Evolutionary conservation across 2,113 vertebrate species (phyloP).

Genomic region (Silurus meridionalis): DNA sequence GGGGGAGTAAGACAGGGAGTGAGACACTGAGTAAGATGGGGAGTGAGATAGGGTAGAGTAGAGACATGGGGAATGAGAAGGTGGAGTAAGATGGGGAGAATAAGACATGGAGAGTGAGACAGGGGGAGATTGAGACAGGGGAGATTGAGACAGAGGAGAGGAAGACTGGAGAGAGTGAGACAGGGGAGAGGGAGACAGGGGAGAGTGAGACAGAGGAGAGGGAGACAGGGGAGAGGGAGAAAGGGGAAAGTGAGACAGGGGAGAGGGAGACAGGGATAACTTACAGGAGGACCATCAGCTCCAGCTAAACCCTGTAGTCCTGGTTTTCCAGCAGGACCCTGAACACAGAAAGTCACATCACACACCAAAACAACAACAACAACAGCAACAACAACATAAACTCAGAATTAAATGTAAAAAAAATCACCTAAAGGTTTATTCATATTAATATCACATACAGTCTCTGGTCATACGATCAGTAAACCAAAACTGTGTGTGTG

Average conservation of each 20-base stretch:
- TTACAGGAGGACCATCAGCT: constrained; percentile 93
- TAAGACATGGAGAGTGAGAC: not conserved
- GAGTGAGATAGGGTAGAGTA: not conserved
- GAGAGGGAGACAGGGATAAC: constrained; percentile 55
- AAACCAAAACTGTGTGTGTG: too few species aligned
- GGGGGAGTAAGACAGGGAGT: not conserved
- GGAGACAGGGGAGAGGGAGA: not conserved
- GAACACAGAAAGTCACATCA: constrained; percentile 44
- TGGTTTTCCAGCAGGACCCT: constrained; percentile 92
- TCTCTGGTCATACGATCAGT: not conserved
- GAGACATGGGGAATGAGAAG: not conserved
- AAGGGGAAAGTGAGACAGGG: not conserved
- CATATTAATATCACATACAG: not conserved
- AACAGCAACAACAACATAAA: not conserved
- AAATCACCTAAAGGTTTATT: not conserved
- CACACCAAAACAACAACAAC: not conserved
- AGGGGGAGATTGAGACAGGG: too few species aligned
- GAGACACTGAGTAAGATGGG: not conserved
- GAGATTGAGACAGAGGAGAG: not conserved
- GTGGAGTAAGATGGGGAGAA: not conserved
- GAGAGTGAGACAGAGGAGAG: not conserved
- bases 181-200: not conserved
- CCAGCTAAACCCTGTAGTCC: constrained; percentile 88
- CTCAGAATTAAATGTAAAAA: not conserved
- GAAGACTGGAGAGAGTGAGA: not conserved